Conservation (phyloP, 2,797 vertebrate genomes). For the Chiloscyllium punctatum region DNA sequence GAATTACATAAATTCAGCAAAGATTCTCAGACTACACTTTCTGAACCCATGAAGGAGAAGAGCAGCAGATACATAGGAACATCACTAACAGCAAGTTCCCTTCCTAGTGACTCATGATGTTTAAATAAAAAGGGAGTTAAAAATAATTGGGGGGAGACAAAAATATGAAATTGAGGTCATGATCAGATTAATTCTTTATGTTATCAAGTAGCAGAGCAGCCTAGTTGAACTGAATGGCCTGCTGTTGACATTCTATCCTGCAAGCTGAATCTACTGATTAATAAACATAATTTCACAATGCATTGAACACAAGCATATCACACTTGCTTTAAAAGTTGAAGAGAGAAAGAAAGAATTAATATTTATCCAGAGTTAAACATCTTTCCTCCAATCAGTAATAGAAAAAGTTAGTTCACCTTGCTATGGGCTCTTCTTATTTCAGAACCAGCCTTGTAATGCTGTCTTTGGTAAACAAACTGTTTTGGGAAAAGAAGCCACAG, state of each 20-base stretch:
- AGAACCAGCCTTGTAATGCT: background rate
- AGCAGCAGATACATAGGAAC: too few species aligned
- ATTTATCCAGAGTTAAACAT: conserved; percentile 13
- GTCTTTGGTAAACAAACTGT: background rate
- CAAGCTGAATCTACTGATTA: background rate
- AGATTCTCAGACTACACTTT: too few species aligned
- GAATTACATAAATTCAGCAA: too few species aligned
- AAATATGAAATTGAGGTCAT: too few species aligned
- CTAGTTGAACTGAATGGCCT: too few species aligned
- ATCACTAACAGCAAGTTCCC: too few species aligned
- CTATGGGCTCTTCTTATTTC: conserved; percentile 6
- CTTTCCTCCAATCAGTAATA: background rate
- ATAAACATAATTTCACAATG: background rate
- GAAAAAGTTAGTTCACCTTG: conserved; percentile 14
- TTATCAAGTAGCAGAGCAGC: too few species aligned
- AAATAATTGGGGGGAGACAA: too few species aligned
- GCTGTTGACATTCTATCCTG: background rate
- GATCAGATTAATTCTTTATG: too few species aligned
- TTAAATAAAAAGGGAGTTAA: too few species aligned
- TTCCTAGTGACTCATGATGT: too few species aligned
- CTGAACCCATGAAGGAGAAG: too few species aligned
- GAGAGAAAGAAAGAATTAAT: background rate
- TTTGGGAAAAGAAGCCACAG: background rate
- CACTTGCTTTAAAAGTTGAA: conserved; percentile 5
- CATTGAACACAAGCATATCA: background rate